Conservation (phyloP, 2,888 invertebrate genomes). For the Acholoe squamosa region DNA sequence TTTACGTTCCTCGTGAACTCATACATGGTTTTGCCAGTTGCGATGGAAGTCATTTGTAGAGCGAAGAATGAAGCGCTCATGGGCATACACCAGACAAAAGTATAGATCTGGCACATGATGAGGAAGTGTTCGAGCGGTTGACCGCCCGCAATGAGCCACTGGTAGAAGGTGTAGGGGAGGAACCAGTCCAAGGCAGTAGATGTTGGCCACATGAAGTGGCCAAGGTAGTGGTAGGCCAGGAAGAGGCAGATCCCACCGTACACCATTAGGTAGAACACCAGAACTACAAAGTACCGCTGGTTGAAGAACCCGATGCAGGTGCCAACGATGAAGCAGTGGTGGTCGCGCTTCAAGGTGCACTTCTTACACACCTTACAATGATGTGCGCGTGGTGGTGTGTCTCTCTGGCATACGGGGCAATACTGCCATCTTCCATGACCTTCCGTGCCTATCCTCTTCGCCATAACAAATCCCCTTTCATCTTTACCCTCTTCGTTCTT, state of each 20-base stretch:
- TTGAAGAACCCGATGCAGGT: conserved; percentile 71
- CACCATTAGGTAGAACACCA: conserved; percentile 66
- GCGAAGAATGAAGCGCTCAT: conserved; percentile 21
- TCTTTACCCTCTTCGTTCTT: not conserved
- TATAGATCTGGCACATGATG: conserved; percentile 20
- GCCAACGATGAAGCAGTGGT: conserved; percentile 79
- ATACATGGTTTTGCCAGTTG: not conserved
- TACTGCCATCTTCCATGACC: conserved; percentile 11
- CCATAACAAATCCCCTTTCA: not conserved
- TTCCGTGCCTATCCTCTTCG: not conserved
- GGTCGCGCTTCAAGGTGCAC: conserved; percentile 80
- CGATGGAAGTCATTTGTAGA: not conserved
- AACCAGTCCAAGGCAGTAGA: conserved; percentile 1
- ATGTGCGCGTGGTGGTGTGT: conserved; percentile 39
- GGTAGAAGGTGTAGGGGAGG: conserved; percentile 35
- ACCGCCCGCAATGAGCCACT: not conserved
- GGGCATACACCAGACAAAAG: not conserved
- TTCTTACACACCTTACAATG: conserved; percentile 71
- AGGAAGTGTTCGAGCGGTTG: not conserved
- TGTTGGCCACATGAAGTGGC: not conserved
- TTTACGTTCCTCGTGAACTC: not conserved
- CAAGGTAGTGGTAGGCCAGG: conserved; percentile 35
- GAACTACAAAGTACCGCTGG: conserved; percentile 68
- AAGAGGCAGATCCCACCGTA: conserved; percentile 8
- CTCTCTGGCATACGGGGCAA: conserved; percentile 29